These are phyloP conservation scores for Diplosoma virens DNA, from an alignment of 23 tunicate species.

Conservation along the genomic window DNA sequence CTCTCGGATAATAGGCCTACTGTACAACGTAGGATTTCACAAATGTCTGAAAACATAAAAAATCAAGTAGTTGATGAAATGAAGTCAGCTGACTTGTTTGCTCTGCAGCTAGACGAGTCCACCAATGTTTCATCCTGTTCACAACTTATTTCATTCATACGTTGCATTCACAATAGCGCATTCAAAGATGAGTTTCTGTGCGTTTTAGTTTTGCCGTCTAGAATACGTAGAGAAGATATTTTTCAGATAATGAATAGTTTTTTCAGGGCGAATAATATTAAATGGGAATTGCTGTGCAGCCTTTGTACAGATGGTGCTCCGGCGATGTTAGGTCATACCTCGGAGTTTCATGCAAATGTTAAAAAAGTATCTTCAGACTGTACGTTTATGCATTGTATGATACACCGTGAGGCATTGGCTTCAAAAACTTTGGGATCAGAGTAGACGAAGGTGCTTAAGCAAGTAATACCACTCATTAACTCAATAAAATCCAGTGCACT, in stretches of 20 bases:
- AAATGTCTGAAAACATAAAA: constrained; percentile 21
- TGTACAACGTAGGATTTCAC: constrained; percentile 21
- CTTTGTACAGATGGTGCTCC: constrained; percentile 40
- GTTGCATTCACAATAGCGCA: constrained; percentile 19
- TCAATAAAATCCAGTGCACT: constrained; percentile 39
- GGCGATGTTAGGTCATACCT: constrained; percentile 39
- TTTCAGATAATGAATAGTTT: constrained; percentile 26
- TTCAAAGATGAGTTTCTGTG: constrained; percentile 26
- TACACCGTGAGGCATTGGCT: constrained; percentile 32
- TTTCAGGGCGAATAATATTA: constrained; percentile 23
- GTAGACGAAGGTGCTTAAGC: constrained; percentile 22
- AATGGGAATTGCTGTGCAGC: constrained; percentile 22
- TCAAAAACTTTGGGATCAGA: constrained; percentile 35
- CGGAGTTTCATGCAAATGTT: constrained; percentile 30
- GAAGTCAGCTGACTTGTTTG: not conserved
- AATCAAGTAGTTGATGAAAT: constrained; percentile 17
- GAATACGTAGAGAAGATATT: constrained; percentile 40
- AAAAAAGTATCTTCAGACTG: constrained; percentile 19
- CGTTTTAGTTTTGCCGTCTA: constrained; percentile 29
- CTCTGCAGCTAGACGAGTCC: constrained; percentile 15
- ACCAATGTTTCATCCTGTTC: constrained; percentile 28
- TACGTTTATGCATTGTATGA: constrained; percentile 42
- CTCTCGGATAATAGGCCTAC: constrained; percentile 20
- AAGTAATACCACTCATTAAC: constrained; percentile 28
- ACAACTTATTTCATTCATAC: constrained; percentile 31